Base-by-base conservation (phyloP, 2,113 vertebrate genomes). In the Hemicordylus capensis region DNA sequence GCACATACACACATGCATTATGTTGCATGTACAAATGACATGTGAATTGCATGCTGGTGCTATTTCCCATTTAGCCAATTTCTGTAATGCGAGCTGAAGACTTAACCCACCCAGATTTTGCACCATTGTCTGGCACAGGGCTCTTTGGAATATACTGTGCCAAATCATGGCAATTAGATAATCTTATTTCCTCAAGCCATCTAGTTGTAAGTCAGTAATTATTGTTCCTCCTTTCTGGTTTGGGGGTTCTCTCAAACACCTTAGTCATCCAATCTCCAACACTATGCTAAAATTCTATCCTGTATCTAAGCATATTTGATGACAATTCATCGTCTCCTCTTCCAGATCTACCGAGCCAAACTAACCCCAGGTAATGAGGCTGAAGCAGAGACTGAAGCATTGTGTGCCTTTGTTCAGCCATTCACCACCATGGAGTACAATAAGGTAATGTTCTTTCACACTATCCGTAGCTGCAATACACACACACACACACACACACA, bases 391-490 rank as follows among this genome's bases (percentile, higher is more conserved):
- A 97, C 98, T 0, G 98, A 98, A 94, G 98, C 98, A 9, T 37
- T 99, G 67, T 98, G 97, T 93, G 98, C 95, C 87, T 99, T 99
- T 66, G 93, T 98, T 91, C 98, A 98, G 94, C 98, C 98, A 83
- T 99, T 99, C 92, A 97, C 93, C 0, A 95, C 95, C 59, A 90
- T 88, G 0, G 97, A 99, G 83, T 98, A 98, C 90, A 97, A 95
- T 93, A 98, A 97, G 97, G 99, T 99, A 88, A 77, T 85, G 19
- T 34, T 81, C 6, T 48, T 72, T 28, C 37, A 39, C 24, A 22
- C 19, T 22, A 20, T 44, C 22, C 42, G 22, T 42, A 6, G 46
- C 44, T 54, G 19, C 39, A 39, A 26, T 6, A 26, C n/a, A n/a
- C n/a, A n/a, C n/a, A n/a, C n/a, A n/a, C n/a, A n/a, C n/a, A n/a